Conservation (phyloP, 2,113 vertebrate species). For the Varanus komodoensis region DNA sequence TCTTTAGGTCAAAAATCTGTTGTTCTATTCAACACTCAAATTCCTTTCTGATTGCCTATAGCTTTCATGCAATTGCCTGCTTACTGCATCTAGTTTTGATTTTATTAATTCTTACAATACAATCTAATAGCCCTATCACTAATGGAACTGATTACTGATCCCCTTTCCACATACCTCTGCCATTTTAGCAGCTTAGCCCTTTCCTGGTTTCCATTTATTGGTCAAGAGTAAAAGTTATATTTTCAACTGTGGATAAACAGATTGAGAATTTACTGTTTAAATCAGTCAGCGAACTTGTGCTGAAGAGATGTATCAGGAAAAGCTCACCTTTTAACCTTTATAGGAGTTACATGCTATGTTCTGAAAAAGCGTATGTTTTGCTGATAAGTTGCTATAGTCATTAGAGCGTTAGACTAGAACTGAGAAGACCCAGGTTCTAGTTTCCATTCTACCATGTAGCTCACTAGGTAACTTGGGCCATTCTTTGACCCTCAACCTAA, state of each 20-base stretch:
- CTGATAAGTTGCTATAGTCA: too few relatives aligned
- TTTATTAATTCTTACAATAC: background rate
- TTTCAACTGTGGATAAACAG: background rate
- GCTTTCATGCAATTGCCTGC: background rate
- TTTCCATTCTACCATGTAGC: too few relatives aligned
- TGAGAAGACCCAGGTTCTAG: too few relatives aligned
- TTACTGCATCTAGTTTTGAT: background rate
- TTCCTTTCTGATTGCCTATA: background rate
- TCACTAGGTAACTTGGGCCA: too few relatives aligned
- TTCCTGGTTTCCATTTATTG: background rate
- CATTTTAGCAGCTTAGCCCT: background rate
- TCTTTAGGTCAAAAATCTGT: background rate
- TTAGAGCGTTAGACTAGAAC: too few relatives aligned
- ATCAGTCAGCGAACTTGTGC: background rate
- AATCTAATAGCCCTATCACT: background rate
- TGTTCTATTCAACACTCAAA: background rate
- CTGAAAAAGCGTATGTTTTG: too few relatives aligned
- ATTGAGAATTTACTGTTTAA: constrained; percentile 3
- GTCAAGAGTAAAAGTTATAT: background rate
- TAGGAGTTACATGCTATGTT: too few relatives aligned
- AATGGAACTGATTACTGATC: background rate
- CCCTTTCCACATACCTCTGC: background rate
- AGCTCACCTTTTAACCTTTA: too few relatives aligned
- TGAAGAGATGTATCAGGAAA: background rate
- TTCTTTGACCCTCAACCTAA: too few relatives aligned